These are phyloP conservation scores for Agonum fuliginosum DNA, from an alignment of 2,888 invertebrate genomes.

Conservation along the genomic window DNA sequence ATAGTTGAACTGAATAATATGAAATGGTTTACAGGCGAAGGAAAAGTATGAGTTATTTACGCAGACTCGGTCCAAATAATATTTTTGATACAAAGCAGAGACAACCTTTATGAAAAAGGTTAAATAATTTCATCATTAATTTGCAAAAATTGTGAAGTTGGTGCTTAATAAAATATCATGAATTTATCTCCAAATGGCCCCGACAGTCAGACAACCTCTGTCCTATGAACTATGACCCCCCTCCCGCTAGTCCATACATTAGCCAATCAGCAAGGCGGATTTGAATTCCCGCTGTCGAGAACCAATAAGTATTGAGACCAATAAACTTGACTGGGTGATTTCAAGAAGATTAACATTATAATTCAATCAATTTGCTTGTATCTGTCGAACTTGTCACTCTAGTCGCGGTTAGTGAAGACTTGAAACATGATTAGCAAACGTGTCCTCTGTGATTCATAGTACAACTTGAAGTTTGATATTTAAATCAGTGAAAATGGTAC, in stretches of 20 bases:
- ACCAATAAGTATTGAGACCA: conserved; percentile 50
- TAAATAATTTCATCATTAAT: conserved; percentile 59
- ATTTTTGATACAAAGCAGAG: not conserved
- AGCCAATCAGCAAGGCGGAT: not conserved
- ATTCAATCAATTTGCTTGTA: conserved; percentile 18
- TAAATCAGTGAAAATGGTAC: conserved; percentile 74
- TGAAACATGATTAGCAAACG: no score
- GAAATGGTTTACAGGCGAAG: not conserved
- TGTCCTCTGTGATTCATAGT: no score
- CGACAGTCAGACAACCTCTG: conserved; percentile 50
- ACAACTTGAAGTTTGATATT: no score
- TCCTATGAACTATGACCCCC: conserved; percentile 52
- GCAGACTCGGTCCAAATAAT: not conserved
- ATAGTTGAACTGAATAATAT: not conserved
- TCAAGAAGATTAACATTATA: conserved; percentile 15
- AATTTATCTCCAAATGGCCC: conserved; percentile 36
- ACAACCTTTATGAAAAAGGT: conserved; percentile 51
- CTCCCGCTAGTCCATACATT: not conserved
- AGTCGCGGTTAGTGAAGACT: no score
- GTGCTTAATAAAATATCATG: conserved; percentile 56
- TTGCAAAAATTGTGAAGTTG: conserved; percentile 53
- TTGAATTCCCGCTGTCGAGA: conserved; percentile 46
- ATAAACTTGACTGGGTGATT: conserved; percentile 42
- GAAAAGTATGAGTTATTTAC: not conserved
- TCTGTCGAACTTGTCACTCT: no score